These are phyloP conservation scores for Orientallactaga bullata DNA, from an alignment of 2,113 vertebrate genomes.

Conservation along the genomic window DNA sequence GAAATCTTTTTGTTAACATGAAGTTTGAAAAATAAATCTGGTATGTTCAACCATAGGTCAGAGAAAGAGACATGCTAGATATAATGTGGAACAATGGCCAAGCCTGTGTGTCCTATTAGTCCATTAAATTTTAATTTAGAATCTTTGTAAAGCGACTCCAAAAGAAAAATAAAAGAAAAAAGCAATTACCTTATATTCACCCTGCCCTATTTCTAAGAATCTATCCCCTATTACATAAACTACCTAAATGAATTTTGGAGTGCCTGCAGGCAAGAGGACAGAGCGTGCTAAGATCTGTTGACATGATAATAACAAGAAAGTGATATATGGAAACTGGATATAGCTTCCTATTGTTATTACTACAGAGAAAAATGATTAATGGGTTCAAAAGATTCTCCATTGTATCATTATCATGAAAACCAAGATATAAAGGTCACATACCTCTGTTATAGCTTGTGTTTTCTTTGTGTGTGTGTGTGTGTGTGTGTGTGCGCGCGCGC, in stretches of 20 bases:
- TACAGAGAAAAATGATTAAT: not conserved
- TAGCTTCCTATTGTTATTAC: slow-evolving; percentile 12
- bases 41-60: not conserved
- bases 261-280: slow-evolving; percentile 58
- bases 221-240: slow-evolving; percentile 55
- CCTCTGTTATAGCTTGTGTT: not conserved
- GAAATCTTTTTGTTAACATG: not conserved
- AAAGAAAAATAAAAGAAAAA: slow-evolving; percentile 73
- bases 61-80: not conserved
- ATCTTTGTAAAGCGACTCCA: slow-evolving; percentile 66
- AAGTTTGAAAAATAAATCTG: slow-evolving; percentile 33
- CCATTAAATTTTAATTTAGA: slow-evolving; percentile 74
- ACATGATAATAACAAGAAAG: slow-evolving; percentile 53
- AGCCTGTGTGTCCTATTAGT: slow-evolving; percentile 63
- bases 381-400: slow-evolving; percentile 32
- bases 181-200: slow-evolving; percentile 71
- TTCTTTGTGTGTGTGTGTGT: too few relatives aligned
- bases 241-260: slow-evolving; percentile 62
- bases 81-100: not conserved
- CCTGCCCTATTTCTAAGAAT: slow-evolving; percentile 81
- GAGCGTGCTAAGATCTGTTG: slow-evolving; percentile 4
- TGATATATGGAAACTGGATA: slow-evolving; percentile 29
- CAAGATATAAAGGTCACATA: not conserved
- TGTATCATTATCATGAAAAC: slow-evolving; percentile 4
- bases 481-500: too few relatives aligned